Percentiles rank a stretch among this genome's conserved stretches.
Evolutionary conservation across 2,888 invertebrate genomes (phyloP).

Genomic region (Cylindroiulus punctatus): DNA sequence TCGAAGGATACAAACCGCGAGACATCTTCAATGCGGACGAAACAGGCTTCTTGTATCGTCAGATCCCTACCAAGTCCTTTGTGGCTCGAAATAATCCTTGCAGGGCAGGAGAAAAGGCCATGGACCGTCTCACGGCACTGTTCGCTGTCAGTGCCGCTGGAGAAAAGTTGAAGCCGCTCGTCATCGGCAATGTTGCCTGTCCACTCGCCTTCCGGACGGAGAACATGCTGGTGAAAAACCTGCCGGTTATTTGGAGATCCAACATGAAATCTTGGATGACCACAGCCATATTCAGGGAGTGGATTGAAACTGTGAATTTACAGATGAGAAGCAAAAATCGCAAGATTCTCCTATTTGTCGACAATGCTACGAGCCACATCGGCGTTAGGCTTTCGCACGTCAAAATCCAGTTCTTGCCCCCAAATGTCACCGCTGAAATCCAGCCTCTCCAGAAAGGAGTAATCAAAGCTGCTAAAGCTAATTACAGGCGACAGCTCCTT

Average conservation of each 20-base stretch:
- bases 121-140: conserved; percentile 11
- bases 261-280: conserved; percentile 39
- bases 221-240: not conserved
- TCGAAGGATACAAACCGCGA: too few species aligned
- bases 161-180: not conserved
- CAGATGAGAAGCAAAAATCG: not conserved
- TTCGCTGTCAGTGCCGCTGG: conserved; percentile 32
- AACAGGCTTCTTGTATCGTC: too few species aligned
- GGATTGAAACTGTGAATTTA: not conserved
- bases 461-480: not conserved
- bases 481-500: not conserved
- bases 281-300: not conserved
- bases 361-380: not conserved
- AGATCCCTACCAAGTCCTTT: not conserved
- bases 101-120: conserved; percentile 38
- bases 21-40: too few species aligned
- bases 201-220: not conserved
- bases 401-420: not conserved
- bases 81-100: not conserved
- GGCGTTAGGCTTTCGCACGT: not conserved
- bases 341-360: not conserved
- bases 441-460: not conserved
- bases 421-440: not conserved
- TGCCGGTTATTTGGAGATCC: not conserved
- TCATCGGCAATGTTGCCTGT: conserved; percentile 1